phyloP scores from a whole-genome alignment of 1,140 invertebrate species.

The Caligus rogercresseyi region DNA sequence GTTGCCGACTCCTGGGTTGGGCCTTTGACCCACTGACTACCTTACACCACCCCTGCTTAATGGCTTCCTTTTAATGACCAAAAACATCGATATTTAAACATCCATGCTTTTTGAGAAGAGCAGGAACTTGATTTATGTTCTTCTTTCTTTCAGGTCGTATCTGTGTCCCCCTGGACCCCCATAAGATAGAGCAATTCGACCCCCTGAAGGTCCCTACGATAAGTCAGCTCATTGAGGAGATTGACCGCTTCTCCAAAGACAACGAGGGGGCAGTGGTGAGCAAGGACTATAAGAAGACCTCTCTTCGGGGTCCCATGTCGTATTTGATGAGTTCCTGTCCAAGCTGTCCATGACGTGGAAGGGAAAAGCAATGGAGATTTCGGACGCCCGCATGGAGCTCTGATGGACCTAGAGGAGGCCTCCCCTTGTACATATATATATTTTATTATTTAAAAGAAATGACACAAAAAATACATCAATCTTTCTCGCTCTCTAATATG shows the following conservation, averaged over 20 bases:
- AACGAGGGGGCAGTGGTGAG: not conserved
- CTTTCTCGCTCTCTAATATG: too few species aligned
- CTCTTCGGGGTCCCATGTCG: not conserved
- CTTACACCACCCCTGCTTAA: too few species aligned
- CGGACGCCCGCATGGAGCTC: not conserved
- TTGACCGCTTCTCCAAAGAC: conserved; percentile 5
- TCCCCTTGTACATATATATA: too few species aligned
- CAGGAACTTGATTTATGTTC: too few species aligned
- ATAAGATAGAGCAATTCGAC: conserved; percentile 41
- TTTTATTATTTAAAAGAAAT: too few species aligned
- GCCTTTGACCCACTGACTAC: too few species aligned
- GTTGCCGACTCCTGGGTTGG: too few species aligned
- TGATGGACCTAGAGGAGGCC: too few species aligned
- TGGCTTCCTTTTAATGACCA: too few species aligned
- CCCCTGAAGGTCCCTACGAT: conserved; percentile 30
- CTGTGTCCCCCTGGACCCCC: conserved; percentile 64
- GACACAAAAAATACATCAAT: too few species aligned
- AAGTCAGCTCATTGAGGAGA: conserved; percentile 8
- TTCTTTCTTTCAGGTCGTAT: conserved; percentile 44
- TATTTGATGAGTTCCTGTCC: conserved; percentile 1
- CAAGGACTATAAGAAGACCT: conserved; percentile 19
- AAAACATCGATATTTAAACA: too few species aligned
- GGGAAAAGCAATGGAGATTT: not conserved
- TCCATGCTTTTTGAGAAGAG: too few species aligned
- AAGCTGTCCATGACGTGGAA: not conserved